Base-by-base conservation (phyloP, 2,888 invertebrate genomes). In the Blastobasis adustella region DNA sequence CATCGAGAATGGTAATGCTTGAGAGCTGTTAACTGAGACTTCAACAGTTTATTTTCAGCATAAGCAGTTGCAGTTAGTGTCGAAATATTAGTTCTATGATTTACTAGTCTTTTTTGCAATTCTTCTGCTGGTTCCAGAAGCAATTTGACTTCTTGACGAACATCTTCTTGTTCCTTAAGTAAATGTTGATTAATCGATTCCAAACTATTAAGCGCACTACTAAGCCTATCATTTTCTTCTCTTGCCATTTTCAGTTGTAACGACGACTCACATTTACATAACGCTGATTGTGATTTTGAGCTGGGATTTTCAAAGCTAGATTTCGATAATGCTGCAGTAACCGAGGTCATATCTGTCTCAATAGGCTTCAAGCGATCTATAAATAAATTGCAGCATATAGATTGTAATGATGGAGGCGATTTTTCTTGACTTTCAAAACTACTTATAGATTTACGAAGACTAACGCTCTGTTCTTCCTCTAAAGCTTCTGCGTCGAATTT, bases 31-130 rank as follows among this genome's bases (percentile, higher is more conserved):
- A 85, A 73, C 60, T 84, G 82, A 0, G 81, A 82, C 59, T 78
- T 73, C 2, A 88, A 69, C 9, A 74, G 76, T 58, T 74, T 82
- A 56, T 86, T 88, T 69, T 88, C 88, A 1, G 88, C 82, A 50
- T 77, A 82, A 1, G 84, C 82, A 23, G 85, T 88, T 39, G 88
- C 86, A 40, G 83, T 83, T 57, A 87, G 67, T 39, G 84, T 87
- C 4, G 81, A 82, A 5, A 88, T 57, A 61, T 79, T 80, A 2
- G 85, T 85, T 69, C 71, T 79, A 59, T 88, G 88, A 57, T 73
- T 82, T 1, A 66, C 50, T 52, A 86, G 67, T 73, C 73, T 85
- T 58, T 82, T 88, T 60, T 85, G 79, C 53, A 88, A 68, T 51
- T 85, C 82, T 44, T 66, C 60, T 1, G 76, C 68, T 50, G 75